Evolutionary conservation across 2,888 invertebrate genomes (phyloP).

Genomic region (Cotesia congregata): DNA sequence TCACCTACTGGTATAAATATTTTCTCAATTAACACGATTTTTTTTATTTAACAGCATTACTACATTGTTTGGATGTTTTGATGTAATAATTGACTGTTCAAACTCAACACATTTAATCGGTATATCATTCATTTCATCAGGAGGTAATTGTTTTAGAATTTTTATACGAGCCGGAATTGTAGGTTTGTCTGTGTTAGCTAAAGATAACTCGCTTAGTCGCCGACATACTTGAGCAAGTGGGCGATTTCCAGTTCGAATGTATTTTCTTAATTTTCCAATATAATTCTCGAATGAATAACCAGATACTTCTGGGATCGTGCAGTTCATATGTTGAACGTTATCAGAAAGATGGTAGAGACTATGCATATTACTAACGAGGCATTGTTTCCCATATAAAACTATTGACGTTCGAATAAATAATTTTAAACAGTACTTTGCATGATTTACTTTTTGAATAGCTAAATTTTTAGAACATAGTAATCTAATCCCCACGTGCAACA

Average conservation of each 20-base stretch:
- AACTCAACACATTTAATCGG: background rate
- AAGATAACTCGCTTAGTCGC: background rate
- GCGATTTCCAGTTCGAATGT: background rate
- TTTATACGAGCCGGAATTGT: background rate
- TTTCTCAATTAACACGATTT: background rate
- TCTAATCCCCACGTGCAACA: conserved; percentile 20
- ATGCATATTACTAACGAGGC: conserved; percentile 39
- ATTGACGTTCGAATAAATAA: background rate
- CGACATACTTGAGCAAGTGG: background rate
- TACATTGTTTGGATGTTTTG: background rate
- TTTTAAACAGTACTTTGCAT: conserved; percentile 5
- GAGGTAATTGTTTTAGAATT: background rate
- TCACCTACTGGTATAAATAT: conserved; percentile 6
- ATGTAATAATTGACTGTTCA: background rate
- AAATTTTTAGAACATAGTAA: conserved; percentile 9
- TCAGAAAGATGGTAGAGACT: conserved; percentile 43
- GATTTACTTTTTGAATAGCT: background rate
- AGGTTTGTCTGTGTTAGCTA: background rate
- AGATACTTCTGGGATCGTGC: background rate
- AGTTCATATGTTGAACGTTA: conserved; percentile 38
- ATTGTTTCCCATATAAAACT: background rate
- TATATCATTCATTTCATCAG: background rate
- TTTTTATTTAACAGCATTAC: background rate
- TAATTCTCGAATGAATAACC: background rate
- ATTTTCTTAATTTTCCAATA: background rate